Evolutionary conservation across 2,888 invertebrate species (phyloP).

Genomic region (Rambutsinella grinnellia): DNA sequence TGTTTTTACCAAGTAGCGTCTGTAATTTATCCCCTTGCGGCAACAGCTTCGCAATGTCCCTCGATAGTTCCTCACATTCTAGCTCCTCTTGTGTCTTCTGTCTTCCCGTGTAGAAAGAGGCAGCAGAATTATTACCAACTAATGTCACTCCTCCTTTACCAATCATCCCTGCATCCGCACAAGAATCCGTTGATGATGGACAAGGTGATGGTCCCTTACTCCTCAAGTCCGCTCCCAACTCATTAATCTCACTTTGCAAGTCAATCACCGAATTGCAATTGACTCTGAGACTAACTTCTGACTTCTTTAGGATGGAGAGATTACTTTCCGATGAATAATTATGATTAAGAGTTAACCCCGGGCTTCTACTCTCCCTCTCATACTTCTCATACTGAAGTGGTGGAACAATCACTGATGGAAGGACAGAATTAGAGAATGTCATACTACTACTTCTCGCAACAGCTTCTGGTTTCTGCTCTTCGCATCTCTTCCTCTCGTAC

Average conservation of each 20-base stretch:
- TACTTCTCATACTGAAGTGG: constrained; percentile 57
- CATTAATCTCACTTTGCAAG: constrained; percentile 54
- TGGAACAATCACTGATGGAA: constrained; percentile 63
- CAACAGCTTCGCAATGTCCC: constrained; percentile 70
- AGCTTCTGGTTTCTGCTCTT: constrained; percentile 18
- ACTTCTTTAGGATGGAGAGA: constrained; percentile 40
- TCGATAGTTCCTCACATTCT: constrained; percentile 80
- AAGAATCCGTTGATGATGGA: background rate
- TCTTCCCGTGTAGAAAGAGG: constrained; percentile 68
- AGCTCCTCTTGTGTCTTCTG: constrained; percentile 81
- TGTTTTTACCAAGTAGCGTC: constrained; percentile 76
- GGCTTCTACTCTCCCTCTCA: constrained; percentile 20
- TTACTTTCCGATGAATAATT: constrained; percentile 9
- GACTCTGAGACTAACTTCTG: constrained; percentile 58
- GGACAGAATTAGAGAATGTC: constrained; percentile 19
- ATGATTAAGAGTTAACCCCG: background rate
- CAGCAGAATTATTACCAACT: constrained; percentile 63
- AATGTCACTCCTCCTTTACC: constrained; percentile 6
- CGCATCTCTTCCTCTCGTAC: constrained; percentile 1
- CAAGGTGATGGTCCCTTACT: constrained; percentile 6
- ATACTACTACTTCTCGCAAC: constrained; percentile 3
- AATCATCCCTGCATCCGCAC: background rate
- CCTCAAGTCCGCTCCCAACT: constrained; percentile 7
- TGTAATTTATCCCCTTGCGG: constrained; percentile 75
- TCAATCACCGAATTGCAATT: constrained; percentile 63